These are phyloP conservation scores for Arctocebus calabarensis DNA, from an alignment of 2,797 vertebrate species.

Conservation along the genomic window DNA sequence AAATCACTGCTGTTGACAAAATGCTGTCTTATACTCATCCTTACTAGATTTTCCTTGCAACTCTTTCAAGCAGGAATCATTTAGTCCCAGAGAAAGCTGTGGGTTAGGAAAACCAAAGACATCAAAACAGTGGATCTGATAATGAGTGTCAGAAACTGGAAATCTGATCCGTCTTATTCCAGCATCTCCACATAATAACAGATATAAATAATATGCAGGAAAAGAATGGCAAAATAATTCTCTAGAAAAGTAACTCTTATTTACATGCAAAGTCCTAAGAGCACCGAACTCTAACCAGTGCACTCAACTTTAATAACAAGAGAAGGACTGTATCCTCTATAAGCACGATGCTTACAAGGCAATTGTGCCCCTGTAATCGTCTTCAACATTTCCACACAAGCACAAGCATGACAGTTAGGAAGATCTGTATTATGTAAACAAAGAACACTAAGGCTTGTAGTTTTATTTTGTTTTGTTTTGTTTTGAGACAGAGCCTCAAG, in stretches of 20 bases:
- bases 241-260: not conserved
- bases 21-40: not conserved
- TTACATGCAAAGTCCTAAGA: not conserved
- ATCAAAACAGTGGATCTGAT: not conserved
- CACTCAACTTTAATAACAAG: no score
- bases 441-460: not conserved
- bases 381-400: not conserved
- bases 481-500: no score
- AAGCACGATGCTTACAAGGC: not conserved
- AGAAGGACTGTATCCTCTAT: not conserved
- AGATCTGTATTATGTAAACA: not conserved
- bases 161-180: not conserved
- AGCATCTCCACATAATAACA: not conserved
- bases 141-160: slow-evolving; percentile 10
- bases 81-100: slow-evolving; percentile 26
- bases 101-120: slow-evolving; percentile 38
- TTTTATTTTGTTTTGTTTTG: not conserved
- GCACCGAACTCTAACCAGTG: not conserved
- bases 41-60: not conserved
- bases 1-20: not conserved
- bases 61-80: not conserved
- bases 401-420: not conserved
- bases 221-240: not conserved
- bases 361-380: not conserved
- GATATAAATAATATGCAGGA: not conserved